These are phyloP conservation scores for Pantherophis vulpinus DNA, from an alignment of 2,797 vertebrate species.

Conservation along the genomic window DNA sequence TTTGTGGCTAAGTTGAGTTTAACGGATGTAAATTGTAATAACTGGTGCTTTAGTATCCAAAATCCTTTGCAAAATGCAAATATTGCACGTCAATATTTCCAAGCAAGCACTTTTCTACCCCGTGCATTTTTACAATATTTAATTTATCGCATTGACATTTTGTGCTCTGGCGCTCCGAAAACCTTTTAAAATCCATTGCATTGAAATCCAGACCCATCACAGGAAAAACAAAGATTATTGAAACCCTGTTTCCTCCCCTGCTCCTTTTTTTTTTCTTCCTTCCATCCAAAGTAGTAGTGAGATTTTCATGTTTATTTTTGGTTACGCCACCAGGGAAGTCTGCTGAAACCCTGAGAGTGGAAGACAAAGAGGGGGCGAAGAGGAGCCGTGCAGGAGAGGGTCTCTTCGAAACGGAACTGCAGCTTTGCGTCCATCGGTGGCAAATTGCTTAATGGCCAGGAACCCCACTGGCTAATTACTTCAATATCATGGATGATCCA, in stretches of 20 bases:
- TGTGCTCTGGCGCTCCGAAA: background rate
- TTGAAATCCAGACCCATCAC: background rate
- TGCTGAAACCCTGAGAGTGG: background rate
- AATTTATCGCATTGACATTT: background rate
- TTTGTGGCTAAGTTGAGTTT: background rate
- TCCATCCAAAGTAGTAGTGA: background rate
- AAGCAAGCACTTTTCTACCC: background rate
- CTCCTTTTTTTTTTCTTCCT: background rate
- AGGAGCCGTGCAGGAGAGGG: fast-evolving
- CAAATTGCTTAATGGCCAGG: constrained; percentile 31
- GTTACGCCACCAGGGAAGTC: background rate
- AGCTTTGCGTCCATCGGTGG: background rate
- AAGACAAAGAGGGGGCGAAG: background rate
- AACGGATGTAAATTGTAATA: background rate
- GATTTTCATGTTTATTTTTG: background rate
- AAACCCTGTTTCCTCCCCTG: no score
- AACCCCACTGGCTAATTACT: constrained; percentile 40
- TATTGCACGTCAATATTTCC: background rate
- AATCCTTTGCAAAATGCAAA: background rate
- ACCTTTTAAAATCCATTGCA: background rate
- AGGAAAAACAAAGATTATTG: background rate
- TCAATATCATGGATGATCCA: background rate
- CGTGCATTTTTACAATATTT: background rate
- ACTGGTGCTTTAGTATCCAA: no score
- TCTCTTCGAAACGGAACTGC: background rate